phyloP scores from a whole-genome alignment of 2,888 invertebrate genomes.

The Scrobipalpa costella region DNA sequence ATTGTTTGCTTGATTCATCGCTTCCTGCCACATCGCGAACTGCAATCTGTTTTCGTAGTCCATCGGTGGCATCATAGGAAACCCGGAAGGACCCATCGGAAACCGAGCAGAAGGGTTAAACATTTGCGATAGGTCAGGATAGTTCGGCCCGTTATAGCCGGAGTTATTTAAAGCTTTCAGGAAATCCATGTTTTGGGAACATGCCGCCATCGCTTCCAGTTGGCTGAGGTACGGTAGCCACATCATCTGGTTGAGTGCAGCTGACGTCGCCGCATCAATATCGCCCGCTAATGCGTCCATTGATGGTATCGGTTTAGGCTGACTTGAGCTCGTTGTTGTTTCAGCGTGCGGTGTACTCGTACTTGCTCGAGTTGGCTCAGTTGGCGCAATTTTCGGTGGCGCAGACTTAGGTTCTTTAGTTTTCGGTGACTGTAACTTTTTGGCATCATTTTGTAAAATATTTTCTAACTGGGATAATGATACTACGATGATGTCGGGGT shows the following conservation, averaged over 20 bases:
- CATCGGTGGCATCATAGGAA: constrained; percentile 68
- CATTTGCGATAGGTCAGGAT: constrained; percentile 76
- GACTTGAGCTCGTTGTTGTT: constrained; percentile 43
- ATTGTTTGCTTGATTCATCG: constrained; percentile 79
- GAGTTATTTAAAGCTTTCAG: constrained; percentile 79
- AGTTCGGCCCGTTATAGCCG: constrained; percentile 72
- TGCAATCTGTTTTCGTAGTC: constrained; percentile 81
- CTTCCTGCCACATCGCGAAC: constrained; percentile 86
- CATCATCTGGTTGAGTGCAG: constrained; percentile 86
- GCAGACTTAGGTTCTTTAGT: constrained; percentile 40
- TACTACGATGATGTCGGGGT: constrained; percentile 89
- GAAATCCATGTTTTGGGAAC: constrained; percentile 80
- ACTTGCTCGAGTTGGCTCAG: constrained; percentile 40
- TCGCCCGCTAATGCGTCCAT: constrained; percentile 80
- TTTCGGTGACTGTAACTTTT: constrained; percentile 32
- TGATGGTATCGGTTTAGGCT: constrained; percentile 62
- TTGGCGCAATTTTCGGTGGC: constrained; percentile 43
- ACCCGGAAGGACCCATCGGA: constrained; percentile 62
- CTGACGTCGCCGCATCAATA: constrained; percentile 85
- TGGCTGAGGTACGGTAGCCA: constrained; percentile 87
- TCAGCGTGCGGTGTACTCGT: constrained; percentile 49
- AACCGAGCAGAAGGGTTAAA: constrained; percentile 69
- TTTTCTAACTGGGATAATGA: constrained; percentile 87
- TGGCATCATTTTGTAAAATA: constrained; percentile 79
- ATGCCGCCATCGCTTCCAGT: constrained; percentile 81